Percentiles rank a stretch among this genome's conserved stretches.
Conservation (phyloP, 2,888 invertebrate genomes). For the Rhagophthalmus giganteus region DNA sequence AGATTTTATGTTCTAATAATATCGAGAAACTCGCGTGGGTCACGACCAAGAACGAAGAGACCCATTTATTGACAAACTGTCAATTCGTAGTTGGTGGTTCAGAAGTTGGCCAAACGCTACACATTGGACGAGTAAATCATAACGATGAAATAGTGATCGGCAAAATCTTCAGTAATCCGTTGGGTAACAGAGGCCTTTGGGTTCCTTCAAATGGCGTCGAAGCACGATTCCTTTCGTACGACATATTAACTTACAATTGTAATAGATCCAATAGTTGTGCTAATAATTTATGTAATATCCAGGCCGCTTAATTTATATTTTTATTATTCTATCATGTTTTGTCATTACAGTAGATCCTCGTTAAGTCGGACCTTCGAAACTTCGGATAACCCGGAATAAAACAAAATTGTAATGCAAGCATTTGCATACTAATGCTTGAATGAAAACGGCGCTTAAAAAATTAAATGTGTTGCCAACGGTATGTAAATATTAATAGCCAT, state of each 20-base stretch:
- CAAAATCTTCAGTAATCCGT: slow-evolving; percentile 11
- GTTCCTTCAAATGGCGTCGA: slow-evolving; percentile 6
- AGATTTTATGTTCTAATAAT: slow-evolving; percentile 7
- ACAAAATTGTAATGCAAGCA: neutral
- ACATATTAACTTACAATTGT: slow-evolving; percentile 16
- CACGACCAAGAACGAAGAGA: slow-evolving; percentile 7
- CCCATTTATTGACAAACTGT: slow-evolving; percentile 12
- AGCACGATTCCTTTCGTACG: slow-evolving; percentile 5
- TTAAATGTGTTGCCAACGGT: too few species aligned
- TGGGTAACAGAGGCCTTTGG: slow-evolving; percentile 6
- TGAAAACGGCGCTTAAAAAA: too few species aligned
- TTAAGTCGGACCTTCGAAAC: too few species aligned
- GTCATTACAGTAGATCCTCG: too few species aligned
- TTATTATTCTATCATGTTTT: too few species aligned
- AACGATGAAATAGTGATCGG: slow-evolving; percentile 8
- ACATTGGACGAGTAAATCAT: slow-evolving; percentile 11
- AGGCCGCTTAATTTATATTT: too few species aligned
- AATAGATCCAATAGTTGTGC: neutral
- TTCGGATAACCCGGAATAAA: too few species aligned
- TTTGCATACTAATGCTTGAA: neutral
- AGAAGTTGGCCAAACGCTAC: slow-evolving; percentile 5
- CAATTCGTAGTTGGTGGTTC: slow-evolving; percentile 9
- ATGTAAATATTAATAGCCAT: too few species aligned
- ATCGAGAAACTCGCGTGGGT: slow-evolving; percentile 1
- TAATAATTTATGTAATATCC: too few species aligned